phyloP scores from a whole-genome alignment of 2,797 vertebrate genomes.

The Chelmon rostratus region DNA sequence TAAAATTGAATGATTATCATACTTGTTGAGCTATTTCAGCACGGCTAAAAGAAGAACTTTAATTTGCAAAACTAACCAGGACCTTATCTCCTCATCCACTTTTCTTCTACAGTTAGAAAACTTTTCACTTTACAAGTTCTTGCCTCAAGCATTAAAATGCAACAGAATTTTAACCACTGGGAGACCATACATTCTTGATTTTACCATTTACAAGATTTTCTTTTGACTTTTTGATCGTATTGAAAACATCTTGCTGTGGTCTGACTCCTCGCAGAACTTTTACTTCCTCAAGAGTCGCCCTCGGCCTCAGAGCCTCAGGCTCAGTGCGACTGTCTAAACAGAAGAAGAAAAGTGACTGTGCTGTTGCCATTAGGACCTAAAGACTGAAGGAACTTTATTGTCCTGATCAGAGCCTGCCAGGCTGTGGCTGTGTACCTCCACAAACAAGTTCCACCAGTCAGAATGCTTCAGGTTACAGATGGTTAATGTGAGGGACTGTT shows the following conservation, averaged over 20 bases:
- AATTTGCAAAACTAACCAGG: slow-evolving; percentile 2
- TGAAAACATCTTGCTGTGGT: slow-evolving; percentile 19
- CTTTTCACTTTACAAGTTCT: slow-evolving; percentile 8
- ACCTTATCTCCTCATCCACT: slow-evolving; percentile 7
- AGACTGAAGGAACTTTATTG: slow-evolving; percentile 36
- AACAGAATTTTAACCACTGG: slow-evolving; percentile 15
- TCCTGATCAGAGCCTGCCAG: slow-evolving; percentile 43
- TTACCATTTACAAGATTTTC: slow-evolving; percentile 28
- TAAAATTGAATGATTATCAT: background rate
- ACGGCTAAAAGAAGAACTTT: background rate
- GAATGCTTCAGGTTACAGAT: slow-evolving; percentile 39
- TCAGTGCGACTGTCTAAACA: slow-evolving; percentile 53
- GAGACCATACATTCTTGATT: slow-evolving; percentile 14
- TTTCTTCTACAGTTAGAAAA: slow-evolving; percentile 21
- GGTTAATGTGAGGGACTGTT: slow-evolving; percentile 43
- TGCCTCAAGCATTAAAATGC: slow-evolving; percentile 39
- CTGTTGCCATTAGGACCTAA: slow-evolving; percentile 42
- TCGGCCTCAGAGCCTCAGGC: slow-evolving; percentile 50
- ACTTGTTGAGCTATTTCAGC: background rate
- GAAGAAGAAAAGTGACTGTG: slow-evolving; percentile 59
- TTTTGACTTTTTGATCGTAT: slow-evolving; percentile 30
- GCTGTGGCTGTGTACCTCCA: slow-evolving; percentile 25
- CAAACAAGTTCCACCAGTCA: slow-evolving; percentile 31
- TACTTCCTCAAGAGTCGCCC: slow-evolving; percentile 55
- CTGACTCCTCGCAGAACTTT: slow-evolving; percentile 40